Evolutionary conservation across 2,113 vertebrate genomes (phyloP).

Genomic region (Bambusicola thoracicus): DNA sequence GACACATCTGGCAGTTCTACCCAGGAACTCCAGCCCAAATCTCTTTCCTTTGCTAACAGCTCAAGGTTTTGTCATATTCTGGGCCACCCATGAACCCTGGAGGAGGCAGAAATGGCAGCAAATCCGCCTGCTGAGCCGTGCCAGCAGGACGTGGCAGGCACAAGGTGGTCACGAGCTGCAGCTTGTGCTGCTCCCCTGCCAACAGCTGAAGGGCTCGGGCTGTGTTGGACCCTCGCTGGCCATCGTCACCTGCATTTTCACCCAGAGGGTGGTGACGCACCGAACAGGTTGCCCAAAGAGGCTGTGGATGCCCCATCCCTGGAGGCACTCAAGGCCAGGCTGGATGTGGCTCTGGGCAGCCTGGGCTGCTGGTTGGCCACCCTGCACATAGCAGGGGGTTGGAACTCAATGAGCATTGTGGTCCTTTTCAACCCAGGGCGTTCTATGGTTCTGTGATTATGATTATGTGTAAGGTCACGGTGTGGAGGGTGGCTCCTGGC

Average conservation of each 20-base stretch:
- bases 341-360: no score
- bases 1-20: constrained; percentile 24
- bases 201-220: background rate
- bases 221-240: background rate
- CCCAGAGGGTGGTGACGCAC: no score
- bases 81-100: background rate
- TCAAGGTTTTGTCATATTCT: background rate
- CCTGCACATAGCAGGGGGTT: no score
- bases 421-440: no score
- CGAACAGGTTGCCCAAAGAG: no score
- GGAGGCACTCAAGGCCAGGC: no score
- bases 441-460: no score
- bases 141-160: fast-evolving
- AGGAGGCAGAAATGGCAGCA: background rate
- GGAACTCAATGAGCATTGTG: no score
- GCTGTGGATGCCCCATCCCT: no score
- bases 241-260: fast-evolving
- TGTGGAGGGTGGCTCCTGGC: background rate
- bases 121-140: background rate
- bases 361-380: no score
- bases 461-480: fast-evolving
- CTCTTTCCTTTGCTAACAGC: background rate
- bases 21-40: constrained; percentile 23
- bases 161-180: background rate
- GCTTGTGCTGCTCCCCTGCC: background rate